phyloP scores from a whole-genome alignment of 2,888 invertebrate genomes.

The Nysson spinosus region DNA sequence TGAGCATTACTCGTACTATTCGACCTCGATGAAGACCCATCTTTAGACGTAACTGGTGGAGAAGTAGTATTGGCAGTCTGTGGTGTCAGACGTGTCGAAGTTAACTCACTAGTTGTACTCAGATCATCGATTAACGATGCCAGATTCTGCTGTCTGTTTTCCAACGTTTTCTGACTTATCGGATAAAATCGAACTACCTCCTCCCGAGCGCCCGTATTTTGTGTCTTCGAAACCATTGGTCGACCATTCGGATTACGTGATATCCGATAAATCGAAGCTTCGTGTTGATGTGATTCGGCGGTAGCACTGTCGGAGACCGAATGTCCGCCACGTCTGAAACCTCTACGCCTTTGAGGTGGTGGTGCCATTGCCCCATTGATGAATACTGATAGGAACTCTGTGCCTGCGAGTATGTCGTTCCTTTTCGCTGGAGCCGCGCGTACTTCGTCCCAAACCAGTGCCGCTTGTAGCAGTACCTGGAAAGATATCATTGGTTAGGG shows the following conservation, averaged over 20 bases:
- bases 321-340: slow-evolving; percentile 60
- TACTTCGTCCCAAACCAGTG: slow-evolving; percentile 67
- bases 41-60: slow-evolving; percentile 17
- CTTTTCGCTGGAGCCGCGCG: slow-evolving; percentile 65
- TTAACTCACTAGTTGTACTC: slow-evolving; percentile 59
- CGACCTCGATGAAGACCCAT: slow-evolving; percentile 24
- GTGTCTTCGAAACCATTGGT: slow-evolving; percentile 42
- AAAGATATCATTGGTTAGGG: slow-evolving; percentile 34
- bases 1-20: slow-evolving; percentile 39
- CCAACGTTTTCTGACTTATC: slow-evolving; percentile 69
- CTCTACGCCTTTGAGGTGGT: slow-evolving; percentile 63
- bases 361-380: slow-evolving; percentile 76
- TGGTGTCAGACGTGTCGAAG: slow-evolving; percentile 52
- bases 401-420: slow-evolving; percentile 77
- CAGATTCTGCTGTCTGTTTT: slow-evolving; percentile 63
- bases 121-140: slow-evolving; percentile 67
- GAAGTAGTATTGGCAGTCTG: slow-evolving; percentile 30
- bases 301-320: slow-evolving; percentile 65
- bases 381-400: slow-evolving; percentile 78
- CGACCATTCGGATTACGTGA: slow-evolving; percentile 69
- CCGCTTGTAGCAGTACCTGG: slow-evolving; percentile 72
- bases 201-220: slow-evolving; percentile 51
- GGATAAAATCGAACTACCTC: slow-evolving; percentile 70
- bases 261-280: slow-evolving; percentile 75
- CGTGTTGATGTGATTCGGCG: slow-evolving; percentile 72